Conservation (phyloP, 2,888 invertebrate species). For the Phymatocera aterrima region DNA sequence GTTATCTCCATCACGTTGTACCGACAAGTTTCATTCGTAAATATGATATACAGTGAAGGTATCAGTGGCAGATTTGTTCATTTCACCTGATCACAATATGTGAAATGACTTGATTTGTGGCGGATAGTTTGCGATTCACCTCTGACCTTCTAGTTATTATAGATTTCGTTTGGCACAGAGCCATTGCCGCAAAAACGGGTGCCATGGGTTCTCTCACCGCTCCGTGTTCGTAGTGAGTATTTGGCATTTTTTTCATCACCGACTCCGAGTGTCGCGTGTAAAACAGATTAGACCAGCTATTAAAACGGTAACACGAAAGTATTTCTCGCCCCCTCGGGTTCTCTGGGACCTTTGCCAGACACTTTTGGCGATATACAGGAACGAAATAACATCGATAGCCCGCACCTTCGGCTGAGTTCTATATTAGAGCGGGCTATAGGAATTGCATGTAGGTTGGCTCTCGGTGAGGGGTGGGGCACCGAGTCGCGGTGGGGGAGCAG, state of each 20-base stretch:
- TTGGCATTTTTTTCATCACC: neutral
- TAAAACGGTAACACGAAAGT: slow-evolving; percentile 2
- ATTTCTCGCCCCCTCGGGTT: neutral
- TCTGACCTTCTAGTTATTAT: neutral
- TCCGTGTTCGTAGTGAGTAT: neutral
- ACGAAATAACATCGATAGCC: slow-evolving; percentile 9
- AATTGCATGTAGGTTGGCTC: slow-evolving; percentile 17
- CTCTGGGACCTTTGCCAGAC: slow-evolving; percentile 11
- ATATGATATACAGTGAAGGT: too few species aligned
- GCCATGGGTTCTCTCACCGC: neutral
- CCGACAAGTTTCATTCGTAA: too few species aligned
- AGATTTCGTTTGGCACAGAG: neutral
- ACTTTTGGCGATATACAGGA: neutral
- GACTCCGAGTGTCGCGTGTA: slow-evolving; percentile 2
- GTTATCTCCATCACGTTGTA: neutral
- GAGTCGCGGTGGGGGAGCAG: slow-evolving; percentile 47
- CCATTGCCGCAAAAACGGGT: neutral
- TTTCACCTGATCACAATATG: neutral
- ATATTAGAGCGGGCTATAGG: neutral
- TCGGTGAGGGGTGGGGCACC: neutral
- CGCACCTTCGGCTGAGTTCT: neutral
- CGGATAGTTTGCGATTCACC: neutral
- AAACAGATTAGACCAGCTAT: slow-evolving; percentile 21
- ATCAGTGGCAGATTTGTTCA: too few species aligned
- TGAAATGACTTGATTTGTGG: neutral